Conservation (phyloP, 2,797 vertebrate species). For the Melopsittacus undulatus region DNA sequence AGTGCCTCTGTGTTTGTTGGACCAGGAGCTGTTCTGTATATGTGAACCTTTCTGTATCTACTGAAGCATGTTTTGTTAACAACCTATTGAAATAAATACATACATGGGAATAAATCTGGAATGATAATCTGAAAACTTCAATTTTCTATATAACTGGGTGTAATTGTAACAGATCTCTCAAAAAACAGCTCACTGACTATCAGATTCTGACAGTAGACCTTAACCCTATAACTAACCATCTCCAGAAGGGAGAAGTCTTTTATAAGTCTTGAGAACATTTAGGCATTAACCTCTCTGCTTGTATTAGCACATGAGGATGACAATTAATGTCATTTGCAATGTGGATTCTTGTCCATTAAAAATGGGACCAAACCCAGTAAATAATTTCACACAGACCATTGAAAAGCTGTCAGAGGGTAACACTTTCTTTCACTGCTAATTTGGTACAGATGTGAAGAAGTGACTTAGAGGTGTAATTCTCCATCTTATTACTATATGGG, state of each 20-base stretch:
- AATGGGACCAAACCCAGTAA: background rate
- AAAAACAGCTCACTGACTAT: background rate
- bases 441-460: background rate
- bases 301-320: background rate
- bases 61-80: background rate
- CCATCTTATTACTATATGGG: background rate
- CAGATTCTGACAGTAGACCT: background rate
- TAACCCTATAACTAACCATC: background rate
- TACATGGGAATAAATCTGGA: background rate
- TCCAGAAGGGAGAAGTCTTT: background rate
- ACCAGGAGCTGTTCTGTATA: background rate
- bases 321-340: background rate
- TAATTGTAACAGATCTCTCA: background rate
- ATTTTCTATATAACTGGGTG: background rate
- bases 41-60: background rate
- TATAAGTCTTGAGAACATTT: background rate
- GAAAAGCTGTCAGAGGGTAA: conserved; percentile 17
- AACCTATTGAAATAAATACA: background rate
- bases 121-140: background rate
- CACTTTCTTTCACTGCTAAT: conserved; percentile 15
- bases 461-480: background rate
- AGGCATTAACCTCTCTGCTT: background rate
- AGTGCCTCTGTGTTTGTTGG: background rate
- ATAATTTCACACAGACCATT: background rate
- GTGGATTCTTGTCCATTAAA: background rate